A percentile compares a stretch with the other conserved stretches of the same genome.
Conservation (phyloP, 1,140 invertebrate genomes). For the Linepithema humile region DNA sequence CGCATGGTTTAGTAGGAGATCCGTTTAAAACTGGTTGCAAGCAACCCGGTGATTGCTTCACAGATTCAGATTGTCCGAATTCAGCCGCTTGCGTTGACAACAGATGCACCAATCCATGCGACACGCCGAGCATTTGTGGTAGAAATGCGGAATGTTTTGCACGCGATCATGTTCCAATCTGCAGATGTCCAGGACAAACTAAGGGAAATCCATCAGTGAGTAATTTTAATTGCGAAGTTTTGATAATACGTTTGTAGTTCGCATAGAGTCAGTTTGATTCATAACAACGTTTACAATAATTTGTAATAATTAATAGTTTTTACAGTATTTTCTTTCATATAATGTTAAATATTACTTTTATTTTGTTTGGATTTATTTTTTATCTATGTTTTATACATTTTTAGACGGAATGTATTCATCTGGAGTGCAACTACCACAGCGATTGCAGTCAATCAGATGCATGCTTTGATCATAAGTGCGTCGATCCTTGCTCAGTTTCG, state of each 20-base stretch:
- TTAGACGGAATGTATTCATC: constrained; percentile 87
- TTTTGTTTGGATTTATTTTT: too few species aligned
- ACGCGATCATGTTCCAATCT: constrained; percentile 88
- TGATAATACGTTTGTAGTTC: not conserved
- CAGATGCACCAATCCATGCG: constrained; percentile 93
- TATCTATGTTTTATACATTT: too few species aligned
- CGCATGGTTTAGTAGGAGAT: constrained; percentile 92
- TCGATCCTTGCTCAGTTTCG: constrained; percentile 91
- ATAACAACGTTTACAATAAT: constrained; percentile 16
- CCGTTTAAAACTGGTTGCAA: constrained; percentile 88
- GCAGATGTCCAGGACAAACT: constrained; percentile 91
- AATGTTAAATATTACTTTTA: not conserved
- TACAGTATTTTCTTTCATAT: not conserved
- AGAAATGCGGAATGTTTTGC: constrained; percentile 90
- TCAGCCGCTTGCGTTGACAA: constrained; percentile 91
- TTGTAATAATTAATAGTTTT: not conserved
- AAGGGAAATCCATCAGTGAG: constrained; percentile 88
- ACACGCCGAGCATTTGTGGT: constrained; percentile 88
- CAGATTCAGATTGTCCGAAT: constrained; percentile 91
- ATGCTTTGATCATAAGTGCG: constrained; percentile 92
- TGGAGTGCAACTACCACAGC: constrained; percentile 92
- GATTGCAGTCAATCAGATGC: constrained; percentile 90
- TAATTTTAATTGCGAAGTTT: not conserved
- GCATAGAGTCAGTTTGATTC: too few species aligned
- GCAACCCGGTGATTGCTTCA: constrained; percentile 91